Conservation (phyloP, 2,797 vertebrate species). For the Danionella dracula region DNA sequence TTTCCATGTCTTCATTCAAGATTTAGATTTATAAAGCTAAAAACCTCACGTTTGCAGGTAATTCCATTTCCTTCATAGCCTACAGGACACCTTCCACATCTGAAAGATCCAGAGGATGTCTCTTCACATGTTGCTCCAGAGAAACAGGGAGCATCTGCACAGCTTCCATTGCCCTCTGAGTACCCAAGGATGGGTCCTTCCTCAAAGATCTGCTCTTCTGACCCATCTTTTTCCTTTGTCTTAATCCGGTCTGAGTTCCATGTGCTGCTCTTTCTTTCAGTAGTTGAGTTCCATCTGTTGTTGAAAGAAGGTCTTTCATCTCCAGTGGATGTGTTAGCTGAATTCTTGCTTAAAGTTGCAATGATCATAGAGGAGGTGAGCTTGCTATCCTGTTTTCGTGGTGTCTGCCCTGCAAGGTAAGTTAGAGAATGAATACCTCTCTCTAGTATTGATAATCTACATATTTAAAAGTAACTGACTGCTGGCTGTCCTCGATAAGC, state of each 20-base stretch:
- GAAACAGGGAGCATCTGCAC: constrained; percentile 75
- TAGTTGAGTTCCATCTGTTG: constrained; percentile 29
- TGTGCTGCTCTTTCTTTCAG: constrained; percentile 40
- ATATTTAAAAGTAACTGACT: constrained; percentile 48
- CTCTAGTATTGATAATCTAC: no score
- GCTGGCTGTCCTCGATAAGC: constrained; percentile 42
- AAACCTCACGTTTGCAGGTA: constrained; percentile 74
- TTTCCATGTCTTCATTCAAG: no score
- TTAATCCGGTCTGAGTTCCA: constrained; percentile 32
- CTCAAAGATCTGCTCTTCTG: not conserved
- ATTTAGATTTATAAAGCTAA: not conserved
- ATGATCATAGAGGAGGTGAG: constrained; percentile 33
- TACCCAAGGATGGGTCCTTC: not conserved
- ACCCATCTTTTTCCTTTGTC: not conserved
- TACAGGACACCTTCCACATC: constrained; percentile 74
- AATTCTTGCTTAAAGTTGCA: constrained; percentile 40
- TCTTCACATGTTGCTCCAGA: constrained; percentile 74
- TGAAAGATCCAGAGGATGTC: constrained; percentile 55
- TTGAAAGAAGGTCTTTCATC: constrained; percentile 35
- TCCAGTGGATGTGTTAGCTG: constrained; percentile 34
- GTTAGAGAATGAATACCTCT: constrained; percentile 48
- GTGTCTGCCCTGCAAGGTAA: constrained; percentile 64
- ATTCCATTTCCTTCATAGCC: constrained; percentile 80
- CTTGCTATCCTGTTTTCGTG: constrained; percentile 32
- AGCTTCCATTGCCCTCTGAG: constrained; percentile 49